Conservation (phyloP, 2,113 vertebrate species). For the Pungitius pungitius region DNA sequence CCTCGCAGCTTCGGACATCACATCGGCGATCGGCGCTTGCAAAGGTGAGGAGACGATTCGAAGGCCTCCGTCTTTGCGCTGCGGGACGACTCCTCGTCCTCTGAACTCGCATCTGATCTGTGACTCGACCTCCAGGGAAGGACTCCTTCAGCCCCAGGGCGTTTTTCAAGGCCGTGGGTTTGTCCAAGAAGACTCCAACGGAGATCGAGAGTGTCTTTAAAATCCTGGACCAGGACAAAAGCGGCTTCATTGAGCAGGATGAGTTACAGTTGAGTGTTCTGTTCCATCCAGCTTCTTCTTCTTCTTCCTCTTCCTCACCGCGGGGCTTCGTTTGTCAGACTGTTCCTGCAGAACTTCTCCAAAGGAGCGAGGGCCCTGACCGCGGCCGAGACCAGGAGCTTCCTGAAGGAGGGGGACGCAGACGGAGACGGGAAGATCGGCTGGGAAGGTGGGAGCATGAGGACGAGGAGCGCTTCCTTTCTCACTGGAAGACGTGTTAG, state of each 20-base stretch:
- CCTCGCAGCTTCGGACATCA: slow-evolving; percentile 80
- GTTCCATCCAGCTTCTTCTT: not conserved
- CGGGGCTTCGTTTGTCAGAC: slow-evolving; percentile 42
- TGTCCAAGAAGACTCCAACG: slow-evolving; percentile 72
- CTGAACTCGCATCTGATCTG: not conserved
- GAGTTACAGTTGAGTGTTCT: slow-evolving; percentile 79
- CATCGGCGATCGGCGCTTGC: slow-evolving; percentile 78
- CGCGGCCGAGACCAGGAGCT: slow-evolving; percentile 74
- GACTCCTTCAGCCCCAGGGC: slow-evolving; percentile 74
- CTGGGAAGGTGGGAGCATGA: slow-evolving; percentile 68
- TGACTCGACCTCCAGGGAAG: slow-evolving; percentile 61
- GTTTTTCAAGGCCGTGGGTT: slow-evolving; percentile 75
- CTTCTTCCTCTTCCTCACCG: not conserved
- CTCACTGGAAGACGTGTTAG: too few species aligned
- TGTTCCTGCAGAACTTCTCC: slow-evolving; percentile 80
- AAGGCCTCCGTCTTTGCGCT: not conserved
- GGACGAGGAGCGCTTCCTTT: not conserved
- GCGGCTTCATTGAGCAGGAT: slow-evolving; percentile 79
- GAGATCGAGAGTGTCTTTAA: slow-evolving; percentile 78
- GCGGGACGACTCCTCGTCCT: not conserved
- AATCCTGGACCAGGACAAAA: slow-evolving; percentile 80
- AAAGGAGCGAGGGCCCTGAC: slow-evolving; percentile 73
- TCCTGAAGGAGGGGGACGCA: slow-evolving; percentile 73
- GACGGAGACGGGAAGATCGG: slow-evolving; percentile 79
- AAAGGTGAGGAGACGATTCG: slow-evolving; percentile 72